Base-by-base conservation (phyloP, 1,140 invertebrate genomes). In the Nylanderia fulva region DNA sequence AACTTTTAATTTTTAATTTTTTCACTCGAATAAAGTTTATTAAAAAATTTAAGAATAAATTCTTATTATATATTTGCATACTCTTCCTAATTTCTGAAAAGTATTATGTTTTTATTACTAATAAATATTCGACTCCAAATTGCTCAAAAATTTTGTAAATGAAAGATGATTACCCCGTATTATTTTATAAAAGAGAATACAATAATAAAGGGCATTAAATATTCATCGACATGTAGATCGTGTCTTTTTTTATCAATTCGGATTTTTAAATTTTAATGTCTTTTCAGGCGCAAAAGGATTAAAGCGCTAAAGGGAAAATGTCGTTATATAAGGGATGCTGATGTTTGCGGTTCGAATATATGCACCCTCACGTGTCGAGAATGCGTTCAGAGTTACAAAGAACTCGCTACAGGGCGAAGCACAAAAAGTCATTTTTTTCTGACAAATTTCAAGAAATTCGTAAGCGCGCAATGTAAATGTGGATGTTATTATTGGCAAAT, bases 261-360 rank as follows among this genome's bases (percentile, higher is more conserved):
- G n/a, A 13, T 72, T 56, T 84, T 76, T 85, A 84, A n/a, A 85
- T 87, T 85, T 88, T 66, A 85, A 27, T 66, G 58, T 72, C 80
- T 76, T 85, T 82, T 63, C 60, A 77, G 39, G 24, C 29, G 45
- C n/a, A 61, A 39, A 36, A 61, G 63, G 48, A 83, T 72, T 85
- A 76, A 85, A 85, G 68, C 85, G 86, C 85, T 88, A 82, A 85
- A 54, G 15, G 15, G 45, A 48, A 48, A 15, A 48, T 48, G 15
- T 48, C 9, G 48, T 24, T 64, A 36, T 84, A 48, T 56, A 86
- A 82, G 76, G 39, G 56, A 71, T 24, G 82, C 54, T 63, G 79
- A 60, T 91, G 88, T 92, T 91, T 92, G 91, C 88, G 72, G 80
- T 87, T 79, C 83, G 88, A 92, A 92, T 92, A 91, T 93, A 93